phyloP scores from a whole-genome alignment of 2,113 vertebrate genomes.

The Madoqua kirkii region DNA sequence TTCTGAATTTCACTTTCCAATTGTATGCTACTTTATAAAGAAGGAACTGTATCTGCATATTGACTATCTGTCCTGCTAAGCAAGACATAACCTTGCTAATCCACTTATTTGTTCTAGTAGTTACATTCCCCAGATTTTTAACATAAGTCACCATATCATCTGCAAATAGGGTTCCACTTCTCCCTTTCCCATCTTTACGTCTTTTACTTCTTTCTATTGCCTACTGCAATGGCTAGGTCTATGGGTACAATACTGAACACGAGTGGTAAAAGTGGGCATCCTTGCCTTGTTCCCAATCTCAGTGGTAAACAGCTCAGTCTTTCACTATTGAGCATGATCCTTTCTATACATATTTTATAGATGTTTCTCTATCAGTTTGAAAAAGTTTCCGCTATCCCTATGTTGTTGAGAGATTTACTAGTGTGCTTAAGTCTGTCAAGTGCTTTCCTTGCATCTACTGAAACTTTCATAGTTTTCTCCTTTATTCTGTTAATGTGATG shows the following conservation, averaged over 20 bases:
- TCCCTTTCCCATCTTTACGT: not conserved
- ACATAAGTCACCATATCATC: not conserved
- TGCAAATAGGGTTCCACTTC: not conserved
- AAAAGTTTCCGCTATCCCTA: not conserved
- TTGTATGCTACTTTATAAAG: not conserved
- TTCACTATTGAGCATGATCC: not conserved
- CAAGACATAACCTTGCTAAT: not conserved
- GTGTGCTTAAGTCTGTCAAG: not conserved
- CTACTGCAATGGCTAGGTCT: not conserved
- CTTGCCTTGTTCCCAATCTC: not conserved
- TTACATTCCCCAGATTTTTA: not conserved
- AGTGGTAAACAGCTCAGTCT: not conserved
- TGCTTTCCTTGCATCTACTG: not conserved
- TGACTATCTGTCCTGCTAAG: not conserved
- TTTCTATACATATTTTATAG: not conserved
- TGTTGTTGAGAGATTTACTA: not conserved
- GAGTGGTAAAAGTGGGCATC: not conserved
- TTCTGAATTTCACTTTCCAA: not conserved
- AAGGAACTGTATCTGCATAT: not conserved
- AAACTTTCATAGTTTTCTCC: not conserved
- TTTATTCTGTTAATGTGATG: not conserved
- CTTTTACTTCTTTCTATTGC: not conserved
- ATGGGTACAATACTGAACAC: not conserved
- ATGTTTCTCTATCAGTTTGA: not conserved
- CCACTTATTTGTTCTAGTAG: not conserved